Base-by-base conservation (phyloP, 2,888 invertebrate genomes). In the Drosophila koepferae region DNA sequence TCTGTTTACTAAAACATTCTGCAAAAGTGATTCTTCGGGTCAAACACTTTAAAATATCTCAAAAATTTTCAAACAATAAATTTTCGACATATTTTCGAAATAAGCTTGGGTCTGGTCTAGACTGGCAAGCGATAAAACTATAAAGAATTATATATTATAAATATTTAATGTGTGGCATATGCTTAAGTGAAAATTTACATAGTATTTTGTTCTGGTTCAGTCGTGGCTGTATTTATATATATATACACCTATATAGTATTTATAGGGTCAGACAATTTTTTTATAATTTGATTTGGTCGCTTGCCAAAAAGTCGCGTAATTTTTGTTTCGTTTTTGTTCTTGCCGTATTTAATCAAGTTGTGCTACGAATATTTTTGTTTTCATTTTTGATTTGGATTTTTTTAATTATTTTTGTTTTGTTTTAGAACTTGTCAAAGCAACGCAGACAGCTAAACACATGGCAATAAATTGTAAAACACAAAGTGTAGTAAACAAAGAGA, bases 201-300 rank as follows among this genome's bases (percentile, higher is more conserved):
- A 49, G 28, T 34, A 49, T 49, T 74, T 18, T 36, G 51, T 44
- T 34, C 43, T 23, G 28, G 36, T 36, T 28, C 28, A 51, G 28
- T 67, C 14, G 38, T 10, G n/a, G 40, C 31, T 7, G 49, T n/a
- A 10, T 49, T 31, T 49, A n/a, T 49, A 31, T 31, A 41, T 48
- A 54, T 41, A 41, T n/a, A 8, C 8, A 41, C 38, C 2, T 38
- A 38, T 54, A 40, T 55, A 40, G 54, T 36, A 18, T 18, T 34
- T 34, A 76, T 80, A 77, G 65, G 69, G 73, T 69, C 77, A 70
- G 80, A 72, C 65, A 72, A 72, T 79, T 79, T 82, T 77, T 70
- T 54, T 71, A 48, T 68, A 71, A 82, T 85, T 87, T 82, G 59
- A 87, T 85, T 85, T 85, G 85, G 90, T 82, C 53, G 73, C 68